These are phyloP conservation scores for Apodemus agrarius DNA, from an alignment of 2,797 vertebrate species.

Conservation along the genomic window DNA sequence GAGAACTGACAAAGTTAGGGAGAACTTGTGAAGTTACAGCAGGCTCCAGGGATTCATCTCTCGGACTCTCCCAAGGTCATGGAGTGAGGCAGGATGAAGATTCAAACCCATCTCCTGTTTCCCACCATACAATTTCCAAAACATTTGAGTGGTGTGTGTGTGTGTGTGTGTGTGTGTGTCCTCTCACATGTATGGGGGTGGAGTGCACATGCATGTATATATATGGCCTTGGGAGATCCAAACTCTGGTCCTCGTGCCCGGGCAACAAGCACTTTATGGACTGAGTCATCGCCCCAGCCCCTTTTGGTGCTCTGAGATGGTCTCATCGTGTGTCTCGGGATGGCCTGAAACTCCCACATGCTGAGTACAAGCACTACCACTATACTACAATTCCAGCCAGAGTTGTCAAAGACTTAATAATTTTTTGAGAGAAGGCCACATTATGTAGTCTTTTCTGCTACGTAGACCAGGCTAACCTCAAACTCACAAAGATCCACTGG, in stretches of 20 bases:
- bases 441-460: background rate
- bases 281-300: background rate
- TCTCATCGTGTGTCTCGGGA: too few species aligned
- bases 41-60: background rate
- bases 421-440: background rate
- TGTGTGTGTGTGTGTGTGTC: background rate
- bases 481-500: background rate
- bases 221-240: background rate
- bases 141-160: background rate
- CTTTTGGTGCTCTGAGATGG: background rate
- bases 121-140: background rate
- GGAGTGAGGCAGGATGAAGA: background rate
- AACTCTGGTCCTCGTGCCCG: background rate
- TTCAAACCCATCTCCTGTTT: background rate
- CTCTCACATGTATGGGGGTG: background rate
- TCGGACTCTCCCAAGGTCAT: background rate
- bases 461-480: background rate
- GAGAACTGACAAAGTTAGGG: background rate
- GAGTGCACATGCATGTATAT: background rate
- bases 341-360: too few species aligned
- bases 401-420: background rate
- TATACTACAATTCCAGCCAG: background rate
- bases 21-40: background rate
- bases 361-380: background rate
- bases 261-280: too few species aligned